Conservation (phyloP, 1,140 invertebrate species). For the Bursaphelenchus mucronatus region DNA sequence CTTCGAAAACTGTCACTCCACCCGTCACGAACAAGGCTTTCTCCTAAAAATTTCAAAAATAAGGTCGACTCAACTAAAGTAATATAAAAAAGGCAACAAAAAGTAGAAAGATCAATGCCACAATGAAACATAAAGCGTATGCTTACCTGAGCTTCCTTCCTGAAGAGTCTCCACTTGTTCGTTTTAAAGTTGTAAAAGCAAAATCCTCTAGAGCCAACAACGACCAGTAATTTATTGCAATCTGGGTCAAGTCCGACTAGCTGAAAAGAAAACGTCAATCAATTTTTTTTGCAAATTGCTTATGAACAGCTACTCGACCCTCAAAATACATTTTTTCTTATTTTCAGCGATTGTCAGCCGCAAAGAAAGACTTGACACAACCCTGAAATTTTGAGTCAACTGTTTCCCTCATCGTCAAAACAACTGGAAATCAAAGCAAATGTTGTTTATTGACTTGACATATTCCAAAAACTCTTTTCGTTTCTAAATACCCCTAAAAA, state of each 20-base stretch:
- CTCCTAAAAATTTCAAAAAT: slow-evolving; percentile 69
- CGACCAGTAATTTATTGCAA: slow-evolving; percentile 75
- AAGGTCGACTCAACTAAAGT: background rate
- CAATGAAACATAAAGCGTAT: background rate
- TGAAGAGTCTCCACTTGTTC: slow-evolving; percentile 92
- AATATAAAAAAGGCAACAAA: slow-evolving; percentile 7
- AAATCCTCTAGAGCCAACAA: slow-evolving; percentile 86
- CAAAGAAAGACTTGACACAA: no score
- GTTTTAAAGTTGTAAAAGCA: slow-evolving; percentile 84
- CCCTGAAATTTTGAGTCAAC: no score
- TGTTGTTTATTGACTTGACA: no score
- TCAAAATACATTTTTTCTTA: no score
- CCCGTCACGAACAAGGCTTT: slow-evolving; percentile 93
- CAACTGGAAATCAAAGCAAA: no score
- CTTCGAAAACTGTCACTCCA: slow-evolving; percentile 88
- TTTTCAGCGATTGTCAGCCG: no score
- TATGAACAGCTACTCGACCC: no score
- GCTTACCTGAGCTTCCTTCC: slow-evolving; percentile 80
- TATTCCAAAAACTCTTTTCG: no score
- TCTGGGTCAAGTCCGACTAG: slow-evolving; percentile 80
- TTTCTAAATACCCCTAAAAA: no score
- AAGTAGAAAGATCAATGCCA: background rate
- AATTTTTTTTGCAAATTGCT: background rate
- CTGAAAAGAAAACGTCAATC: slow-evolving; percentile 61
- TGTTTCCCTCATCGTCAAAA: no score